Evolutionary conservation across 2,113 vertebrate genomes (phyloP), one percentile per base, ranked within the genome.

Genomic region (Tachuris rubrigastra): DNA sequence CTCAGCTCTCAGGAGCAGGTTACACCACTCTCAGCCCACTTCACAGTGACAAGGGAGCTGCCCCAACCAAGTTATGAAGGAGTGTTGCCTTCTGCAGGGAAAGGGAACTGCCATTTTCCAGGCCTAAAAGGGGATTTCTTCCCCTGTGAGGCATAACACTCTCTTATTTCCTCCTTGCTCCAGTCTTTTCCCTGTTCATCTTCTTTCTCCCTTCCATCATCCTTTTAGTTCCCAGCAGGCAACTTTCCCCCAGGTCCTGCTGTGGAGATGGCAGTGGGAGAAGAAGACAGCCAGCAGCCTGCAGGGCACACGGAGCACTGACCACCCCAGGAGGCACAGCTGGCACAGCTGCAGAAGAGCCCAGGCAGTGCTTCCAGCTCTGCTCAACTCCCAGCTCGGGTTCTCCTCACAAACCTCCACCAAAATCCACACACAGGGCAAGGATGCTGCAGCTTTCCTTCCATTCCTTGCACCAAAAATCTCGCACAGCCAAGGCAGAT

Each of bases 251-350:
- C 58, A 35, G 28, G 21, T 28, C 62, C 67, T 46, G 89, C 75
- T 83, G 59, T 4, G 5, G 63, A 74, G 68, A 31, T 22, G 47
- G 52, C 2, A 11, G 28, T 27, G 50, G 37, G 41, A 77, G 58
- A 60, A 75, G 56, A 33, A 50, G 31, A 87, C 79, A 89, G 85
- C 77, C 30, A 14, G 65, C 14, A 28, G 52, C 8, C 46, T 1
- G 2, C 9, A 2, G 3, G 12, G 44, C 46, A 69, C 59, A 22
- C 0, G 28, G 73, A 90, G 65, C 60, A 39, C 19, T 0, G 2
- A 5, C 33, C 21, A 42, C 55, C 56, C 33, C 58, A 37, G 53
- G 14, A 87, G 74, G 59, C 77, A 87, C 47, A 46, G 73, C 44
- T 62, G 59, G 49, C 53, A 1, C 49, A 75, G 62, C 82, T 79